phyloP scores from a whole-genome alignment of 2,797 vertebrate genomes.

The Mus minutoides region DNA sequence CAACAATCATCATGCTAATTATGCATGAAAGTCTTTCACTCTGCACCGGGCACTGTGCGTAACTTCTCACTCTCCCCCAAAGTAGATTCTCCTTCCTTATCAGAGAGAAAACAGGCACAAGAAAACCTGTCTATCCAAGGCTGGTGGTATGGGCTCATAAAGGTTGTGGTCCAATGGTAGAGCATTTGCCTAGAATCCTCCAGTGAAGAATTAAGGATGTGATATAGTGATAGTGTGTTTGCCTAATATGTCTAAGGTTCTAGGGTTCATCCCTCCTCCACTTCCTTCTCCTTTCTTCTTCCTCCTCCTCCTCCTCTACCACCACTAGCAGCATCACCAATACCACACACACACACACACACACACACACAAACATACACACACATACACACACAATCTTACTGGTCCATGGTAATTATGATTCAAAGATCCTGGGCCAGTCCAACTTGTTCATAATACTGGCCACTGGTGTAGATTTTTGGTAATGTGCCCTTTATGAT shows the following conservation, averaged over 20 bases:
- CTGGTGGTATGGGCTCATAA: neutral
- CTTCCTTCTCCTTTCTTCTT: neutral
- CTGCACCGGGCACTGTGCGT: neutral
- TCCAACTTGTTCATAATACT: rapidly evolving
- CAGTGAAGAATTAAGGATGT: neutral
- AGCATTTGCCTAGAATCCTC: neutral
- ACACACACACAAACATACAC: neutral
- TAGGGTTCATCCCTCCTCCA: neutral
- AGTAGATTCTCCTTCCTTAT: neutral
- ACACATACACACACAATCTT: neutral
- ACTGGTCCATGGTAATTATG: rapidly evolving
- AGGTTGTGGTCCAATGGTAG: neutral
- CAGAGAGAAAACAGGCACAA: neutral
- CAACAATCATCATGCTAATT: neutral
- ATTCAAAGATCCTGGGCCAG: too few species aligned
- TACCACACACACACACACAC: too few species aligned
- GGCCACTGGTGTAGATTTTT: too few species aligned
- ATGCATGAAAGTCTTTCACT: neutral
- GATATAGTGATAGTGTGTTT: neutral
- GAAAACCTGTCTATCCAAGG: neutral
- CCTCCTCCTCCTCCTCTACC: neutral
- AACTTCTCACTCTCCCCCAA: too few species aligned
- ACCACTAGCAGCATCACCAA: neutral
- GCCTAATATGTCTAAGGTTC: neutral
- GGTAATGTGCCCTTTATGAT: neutral